Evolutionary conservation across 2,113 vertebrate genomes (phyloP), one percentile per base, ranked within the genome.

Genomic region (Heloderma charlesbogerti): DNA sequence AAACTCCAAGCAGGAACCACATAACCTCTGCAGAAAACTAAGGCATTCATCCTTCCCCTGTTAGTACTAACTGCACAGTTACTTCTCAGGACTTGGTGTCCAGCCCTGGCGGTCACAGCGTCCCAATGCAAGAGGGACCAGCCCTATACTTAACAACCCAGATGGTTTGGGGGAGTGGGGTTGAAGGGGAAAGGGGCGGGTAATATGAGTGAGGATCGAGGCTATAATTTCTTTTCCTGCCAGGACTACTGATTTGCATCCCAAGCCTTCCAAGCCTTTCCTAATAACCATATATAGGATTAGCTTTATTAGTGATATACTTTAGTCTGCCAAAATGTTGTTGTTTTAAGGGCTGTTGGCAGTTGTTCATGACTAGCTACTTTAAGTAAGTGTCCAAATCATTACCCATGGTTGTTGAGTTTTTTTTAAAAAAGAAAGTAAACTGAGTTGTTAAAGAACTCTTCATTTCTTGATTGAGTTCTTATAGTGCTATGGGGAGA

Each of bases 281-380:
- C 72, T 79, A 90, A 16, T 79, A 78, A 37, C 15, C 74, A 43
- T 71, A 40, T 34, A 22, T 9, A 90, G 18, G 27, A 80, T 40
- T 69, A 90, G 67, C 60, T 57, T 90, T 79, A 71, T 69, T 90
- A 80, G 48, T 57, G 9, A 86, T 20, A 18, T 69, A 54, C 27
- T 69, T 84, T 85, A 51, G 57, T 78, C 71, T 71, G 37, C 37
- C 15, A 66, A 78, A 78, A 78, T 57, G 25, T 40, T 79, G 43
- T 67, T 72, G 31, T 80, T 86, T 89, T 83, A 80, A 80, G 75
- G 6, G 87, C 31, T 0, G 0, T 18, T 91, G 66, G 80, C 48
- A 45, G 57, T 75, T 79, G 66, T 94, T 95, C 72, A 90, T 87
- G 78, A 72, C 37, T 67, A 54, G 22, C 22, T 84, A 71, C 77